phyloP scores from a whole-genome alignment of 30 jellyfish, hydroid and myxozoan species.

The Aurelia coerulea region DNA sequence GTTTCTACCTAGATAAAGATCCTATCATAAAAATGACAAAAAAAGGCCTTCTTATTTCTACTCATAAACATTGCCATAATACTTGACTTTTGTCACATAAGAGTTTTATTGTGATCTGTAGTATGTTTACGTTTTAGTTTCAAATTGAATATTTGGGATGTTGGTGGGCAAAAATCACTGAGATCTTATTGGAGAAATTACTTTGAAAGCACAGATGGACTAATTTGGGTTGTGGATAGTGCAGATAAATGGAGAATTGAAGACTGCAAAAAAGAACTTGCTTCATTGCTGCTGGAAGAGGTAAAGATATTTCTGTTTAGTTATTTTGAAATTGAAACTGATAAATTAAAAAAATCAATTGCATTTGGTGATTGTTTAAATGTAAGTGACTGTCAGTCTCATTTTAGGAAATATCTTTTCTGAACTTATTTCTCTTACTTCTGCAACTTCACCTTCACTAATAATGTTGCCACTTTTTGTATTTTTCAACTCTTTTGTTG shows the following conservation, averaged over 20 bases:
- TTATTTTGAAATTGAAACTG: not conserved
- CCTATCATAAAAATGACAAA: too few species aligned
- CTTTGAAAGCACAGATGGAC: constrained; percentile 96
- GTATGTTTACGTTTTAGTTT: constrained; percentile 31
- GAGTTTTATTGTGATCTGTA: too few species aligned
- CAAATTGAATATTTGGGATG: constrained; percentile 95
- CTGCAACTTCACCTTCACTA: too few species aligned
- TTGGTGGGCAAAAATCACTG: constrained; percentile 96
- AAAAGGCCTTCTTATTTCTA: too few species aligned
- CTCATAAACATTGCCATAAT: too few species aligned
- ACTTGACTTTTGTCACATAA: too few species aligned
- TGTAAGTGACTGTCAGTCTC: too few species aligned
- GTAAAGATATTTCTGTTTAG: constrained; percentile 23
- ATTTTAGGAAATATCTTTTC: too few species aligned
- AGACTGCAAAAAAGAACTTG: constrained; percentile 88
- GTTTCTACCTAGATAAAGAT: too few species aligned
- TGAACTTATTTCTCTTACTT: too few species aligned
- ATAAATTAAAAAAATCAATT: too few species aligned
- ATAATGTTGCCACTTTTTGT: not conserved
- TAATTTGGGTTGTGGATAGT: constrained; percentile 96
- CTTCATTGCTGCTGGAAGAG: constrained; percentile 81
- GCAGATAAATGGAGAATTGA: constrained; percentile 95
- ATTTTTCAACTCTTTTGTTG: not conserved
- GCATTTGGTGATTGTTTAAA: too few species aligned
- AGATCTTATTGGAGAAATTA: constrained; percentile 96